Evolutionary conservation across 2,888 invertebrate species (phyloP), one percentile per base, ranked within the genome.

Genomic region (Callyntrura guangdongensis): DNA sequence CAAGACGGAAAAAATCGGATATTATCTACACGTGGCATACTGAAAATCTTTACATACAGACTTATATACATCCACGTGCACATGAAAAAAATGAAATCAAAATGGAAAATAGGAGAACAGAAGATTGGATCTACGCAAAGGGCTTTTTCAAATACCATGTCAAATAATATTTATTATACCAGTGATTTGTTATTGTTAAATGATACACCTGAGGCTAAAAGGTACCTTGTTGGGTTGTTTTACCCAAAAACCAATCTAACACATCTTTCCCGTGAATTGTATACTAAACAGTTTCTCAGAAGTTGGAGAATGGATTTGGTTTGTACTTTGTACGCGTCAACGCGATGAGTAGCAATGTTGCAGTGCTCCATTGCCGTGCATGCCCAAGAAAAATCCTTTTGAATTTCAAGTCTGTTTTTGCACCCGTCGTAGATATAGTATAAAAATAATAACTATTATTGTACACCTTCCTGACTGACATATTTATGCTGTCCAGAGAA

Each of bases 161-260:
- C 11, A 9, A 53, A n/a, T n/a, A 53, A 53, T 53, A 3, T 53
- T 53, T 53, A 53, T 53, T 53, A 53, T 53, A 3, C 12, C 59
- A 49, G 61, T 59, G 45, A 59, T 59, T 61, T 59, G 36, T 82
- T 53, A 84, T 45, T 14, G 27, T 53, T 36, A 20, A 53, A 84
- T 47, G 64, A 64, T 64, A 47, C 67, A 83, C 83, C 83, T 64
- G 83, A 59, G 83, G 83, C 83, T 47, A 83, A n/a, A 53, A 22
- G 5, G 47, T 47, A 47, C 53, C 53, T 53, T 53, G 6, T 53
- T 53, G 53, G 53, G 11, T 53, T 14, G 11, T 53, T 47, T 53
- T 53, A 53, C 53, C 14, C 11, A 53, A 53, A 53, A 53, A 14
- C 53, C 53, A 53, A 2, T 8, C 47, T 11, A 47, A 47, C 11